Evolutionary conservation across 2,888 invertebrate species (phyloP).

Genomic region (Ormia ochracea): DNA sequence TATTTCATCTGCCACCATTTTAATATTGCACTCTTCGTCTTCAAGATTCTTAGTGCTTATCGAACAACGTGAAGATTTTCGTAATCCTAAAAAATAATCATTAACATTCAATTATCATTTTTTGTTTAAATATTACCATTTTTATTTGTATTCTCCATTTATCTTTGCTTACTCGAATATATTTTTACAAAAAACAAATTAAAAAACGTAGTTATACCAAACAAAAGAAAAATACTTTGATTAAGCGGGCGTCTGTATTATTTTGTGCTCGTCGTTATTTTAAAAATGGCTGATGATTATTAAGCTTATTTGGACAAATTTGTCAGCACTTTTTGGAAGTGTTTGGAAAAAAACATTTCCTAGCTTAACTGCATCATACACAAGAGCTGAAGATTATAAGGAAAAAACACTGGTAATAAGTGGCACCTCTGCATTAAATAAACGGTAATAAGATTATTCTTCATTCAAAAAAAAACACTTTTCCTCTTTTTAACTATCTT

Average conservation of each 20-base stretch:
- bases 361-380: background rate
- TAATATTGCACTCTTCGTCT: constrained; percentile 8
- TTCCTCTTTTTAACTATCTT: too few relatives aligned
- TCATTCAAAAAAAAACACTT: constrained; percentile 11
- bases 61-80: constrained; percentile 10
- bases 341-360: constrained; percentile 1
- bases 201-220: background rate
- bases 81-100: background rate
- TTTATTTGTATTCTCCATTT: background rate
- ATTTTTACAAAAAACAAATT: background rate
- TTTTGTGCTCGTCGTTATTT: constrained; percentile 37
- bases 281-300: constrained; percentile 38
- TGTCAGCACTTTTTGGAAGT: constrained; percentile 45
- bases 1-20: background rate
- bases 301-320: background rate
- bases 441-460: constrained; percentile 20
- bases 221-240: background rate
- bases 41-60: constrained; percentile 49
- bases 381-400: background rate
- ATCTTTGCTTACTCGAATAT: too few relatives aligned
- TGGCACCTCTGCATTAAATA: constrained; percentile 15
- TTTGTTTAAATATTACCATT: constrained; percentile 27
- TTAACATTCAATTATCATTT: background rate
- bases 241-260: constrained; percentile 16
- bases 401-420: background rate